Base-by-base conservation (phyloP, 1,140 invertebrate genomes). In the Euborellia annulipes region DNA sequence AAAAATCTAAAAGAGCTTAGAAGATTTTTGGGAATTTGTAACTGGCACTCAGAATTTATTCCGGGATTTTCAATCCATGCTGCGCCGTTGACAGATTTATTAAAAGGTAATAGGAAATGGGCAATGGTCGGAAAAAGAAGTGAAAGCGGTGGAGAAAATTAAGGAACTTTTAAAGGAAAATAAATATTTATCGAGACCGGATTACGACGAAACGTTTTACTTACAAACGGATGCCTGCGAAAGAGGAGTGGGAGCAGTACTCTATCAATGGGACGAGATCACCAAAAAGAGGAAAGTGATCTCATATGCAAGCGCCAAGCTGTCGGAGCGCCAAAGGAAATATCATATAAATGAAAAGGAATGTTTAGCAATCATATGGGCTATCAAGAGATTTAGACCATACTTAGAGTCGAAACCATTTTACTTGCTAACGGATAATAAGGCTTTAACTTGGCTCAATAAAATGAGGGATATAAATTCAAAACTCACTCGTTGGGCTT, bases 321-420 rank as follows among this genome's bases (percentile, higher is more conserved):
- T 62, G 9, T 56, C 47, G 18, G 11, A 48, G 22, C 11, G 50
- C 3, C 58, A 62, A 55, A 13, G 20, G 6, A 52, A 52, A 18
- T 58, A 58, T 37, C 57, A 42, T 45, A 58, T 50, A 16, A 65
- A 49, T 54, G 71, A 61, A 58, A 54, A 49, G 52, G 62, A 62
- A 52, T 45, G 60, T 4, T 48, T 62, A 19, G 61, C 61, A 1
- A 61, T 65, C 3, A 52, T 73, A 2, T 65, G 58, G 55, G 58
- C 58, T 2, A 53, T 65, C 0, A 52, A 64, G 37, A 55, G 68
- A 23, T 72, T 71, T 47, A 45, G 59, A 44, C 58, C 60, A 17
- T 73, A 69, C 53, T 42, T 76, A 2, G 63, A 62, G 45, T 64
- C 63, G n/a, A 56, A 42, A 23, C 57, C 65, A 41, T 75, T 73